These are phyloP conservation scores for Cephus pygmeus DNA, from an alignment of 2,888 invertebrate genomes.

Conservation along the genomic window DNA sequence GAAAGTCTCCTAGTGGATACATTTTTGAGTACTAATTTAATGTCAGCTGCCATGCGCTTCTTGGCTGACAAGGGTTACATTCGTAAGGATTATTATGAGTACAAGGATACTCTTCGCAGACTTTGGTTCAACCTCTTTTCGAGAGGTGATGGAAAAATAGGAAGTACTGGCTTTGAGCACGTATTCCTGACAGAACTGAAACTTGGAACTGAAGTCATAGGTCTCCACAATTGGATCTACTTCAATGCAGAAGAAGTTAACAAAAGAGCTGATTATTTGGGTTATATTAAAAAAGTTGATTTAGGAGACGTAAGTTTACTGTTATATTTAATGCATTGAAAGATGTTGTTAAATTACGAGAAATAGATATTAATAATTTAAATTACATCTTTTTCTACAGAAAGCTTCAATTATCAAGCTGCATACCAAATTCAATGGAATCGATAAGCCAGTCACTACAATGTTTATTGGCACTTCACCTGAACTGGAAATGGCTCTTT, in stretches of 20 bases:
- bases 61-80: constrained; percentile 65
- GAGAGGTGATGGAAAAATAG: constrained; percentile 78
- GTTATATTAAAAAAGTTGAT: constrained; percentile 79
- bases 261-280: constrained; percentile 80
- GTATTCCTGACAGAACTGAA: constrained; percentile 90
- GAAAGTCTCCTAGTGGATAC: constrained; percentile 61
- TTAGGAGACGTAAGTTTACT: constrained; percentile 75
- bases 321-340: neutral
- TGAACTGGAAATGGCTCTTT: constrained; percentile 90
- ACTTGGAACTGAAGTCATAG: constrained; percentile 77
- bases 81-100: constrained; percentile 67
- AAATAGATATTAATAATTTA: too few species aligned
- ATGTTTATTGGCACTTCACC: constrained; percentile 90
- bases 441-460: constrained; percentile 81
- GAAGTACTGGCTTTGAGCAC: constrained; percentile 94
- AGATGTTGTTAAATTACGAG: neutral
- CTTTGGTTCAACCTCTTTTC: constrained; percentile 88
- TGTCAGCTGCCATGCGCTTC: constrained; percentile 68
- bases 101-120: constrained; percentile 78
- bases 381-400: constrained; percentile 68
- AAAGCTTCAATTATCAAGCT: constrained; percentile 81
- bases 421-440: constrained; percentile 77
- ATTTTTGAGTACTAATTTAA: constrained; percentile 68
- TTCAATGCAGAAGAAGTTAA: constrained; percentile 81
- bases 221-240: constrained; percentile 93